phyloP scores from a whole-genome alignment of 2,888 invertebrate genomes.

The Nycteola revayana region DNA sequence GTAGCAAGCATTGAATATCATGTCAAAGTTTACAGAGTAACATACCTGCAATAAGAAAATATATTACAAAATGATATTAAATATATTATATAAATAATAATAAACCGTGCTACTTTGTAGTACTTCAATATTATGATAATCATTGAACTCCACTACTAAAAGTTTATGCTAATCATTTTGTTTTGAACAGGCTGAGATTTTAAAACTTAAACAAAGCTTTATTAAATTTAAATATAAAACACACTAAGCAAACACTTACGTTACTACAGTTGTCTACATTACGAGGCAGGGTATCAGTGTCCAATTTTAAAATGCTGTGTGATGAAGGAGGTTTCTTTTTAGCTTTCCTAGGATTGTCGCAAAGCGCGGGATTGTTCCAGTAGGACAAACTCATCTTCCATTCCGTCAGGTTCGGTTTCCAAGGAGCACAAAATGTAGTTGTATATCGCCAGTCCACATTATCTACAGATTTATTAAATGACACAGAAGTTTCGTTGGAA shows the following conservation, averaged over 20 bases:
- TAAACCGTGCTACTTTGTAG: no score
- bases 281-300: constrained; percentile 1
- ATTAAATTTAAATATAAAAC: no score
- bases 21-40: constrained; percentile 44
- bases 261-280: constrained; percentile 36
- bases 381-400: constrained; percentile 39
- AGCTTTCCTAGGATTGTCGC: not conserved
- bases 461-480: constrained; percentile 36
- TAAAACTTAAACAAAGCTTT: no score
- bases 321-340: constrained; percentile 3
- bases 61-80: no score
- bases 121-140: no score
- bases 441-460: constrained; percentile 48
- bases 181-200: no score
- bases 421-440: constrained; percentile 44
- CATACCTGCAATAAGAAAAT: constrained; percentile 44
- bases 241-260: constrained; percentile 52
- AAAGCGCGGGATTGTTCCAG: constrained; percentile 11
- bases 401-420: constrained; percentile 17
- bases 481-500: constrained; percentile 15
- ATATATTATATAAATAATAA: no score
- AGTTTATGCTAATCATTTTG: no score
- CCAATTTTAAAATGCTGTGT: constrained; percentile 1
- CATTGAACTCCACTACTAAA: no score
- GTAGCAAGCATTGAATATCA: constrained; percentile 56